These are phyloP conservation scores for Pomatostomus ruficeps DNA, from an alignment of 2,113 vertebrate genomes.

Conservation along the genomic window DNA sequence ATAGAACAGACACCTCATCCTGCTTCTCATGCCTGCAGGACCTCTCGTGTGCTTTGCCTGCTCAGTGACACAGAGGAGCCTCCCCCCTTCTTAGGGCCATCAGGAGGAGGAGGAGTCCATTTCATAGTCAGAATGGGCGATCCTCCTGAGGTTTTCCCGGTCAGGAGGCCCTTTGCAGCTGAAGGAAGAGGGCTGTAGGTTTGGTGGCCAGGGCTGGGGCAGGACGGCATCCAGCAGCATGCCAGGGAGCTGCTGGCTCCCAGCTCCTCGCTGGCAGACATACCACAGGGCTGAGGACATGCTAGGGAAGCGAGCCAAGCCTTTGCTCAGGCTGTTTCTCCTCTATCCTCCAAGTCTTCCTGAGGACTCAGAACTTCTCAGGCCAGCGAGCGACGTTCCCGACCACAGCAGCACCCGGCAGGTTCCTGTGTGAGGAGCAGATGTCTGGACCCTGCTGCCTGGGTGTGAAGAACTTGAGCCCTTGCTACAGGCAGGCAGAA, in stretches of 20 bases:
- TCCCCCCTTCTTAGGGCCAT: neutral
- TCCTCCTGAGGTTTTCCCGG: neutral
- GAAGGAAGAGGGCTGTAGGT: neutral
- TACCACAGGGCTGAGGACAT: neutral
- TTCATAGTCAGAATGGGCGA: neutral
- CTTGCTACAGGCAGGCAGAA: slow-evolving; percentile 38
- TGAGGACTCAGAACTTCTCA: slow-evolving; percentile 26
- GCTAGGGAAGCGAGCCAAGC: neutral
- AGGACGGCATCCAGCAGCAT: neutral
- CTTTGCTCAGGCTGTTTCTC: neutral
- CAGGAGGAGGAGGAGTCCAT: neutral
- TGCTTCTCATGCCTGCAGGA: neutral
- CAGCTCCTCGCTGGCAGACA: neutral
- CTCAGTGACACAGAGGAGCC: neutral
- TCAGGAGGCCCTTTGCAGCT: neutral
- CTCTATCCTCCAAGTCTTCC: slow-evolving; percentile 32
- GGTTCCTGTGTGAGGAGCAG: slow-evolving; percentile 45
- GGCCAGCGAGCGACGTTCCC: slow-evolving; percentile 16
- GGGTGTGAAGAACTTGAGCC: slow-evolving; percentile 19
- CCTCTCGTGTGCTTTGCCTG: neutral
- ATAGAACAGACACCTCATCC: neutral
- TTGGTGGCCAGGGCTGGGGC: neutral
- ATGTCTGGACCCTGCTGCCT: slow-evolving; percentile 53
- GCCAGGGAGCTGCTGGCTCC: neutral
- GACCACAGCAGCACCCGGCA: neutral